phyloP scores from a whole-genome alignment of 2,888 invertebrate genomes.

The Perdita meconis region DNA sequence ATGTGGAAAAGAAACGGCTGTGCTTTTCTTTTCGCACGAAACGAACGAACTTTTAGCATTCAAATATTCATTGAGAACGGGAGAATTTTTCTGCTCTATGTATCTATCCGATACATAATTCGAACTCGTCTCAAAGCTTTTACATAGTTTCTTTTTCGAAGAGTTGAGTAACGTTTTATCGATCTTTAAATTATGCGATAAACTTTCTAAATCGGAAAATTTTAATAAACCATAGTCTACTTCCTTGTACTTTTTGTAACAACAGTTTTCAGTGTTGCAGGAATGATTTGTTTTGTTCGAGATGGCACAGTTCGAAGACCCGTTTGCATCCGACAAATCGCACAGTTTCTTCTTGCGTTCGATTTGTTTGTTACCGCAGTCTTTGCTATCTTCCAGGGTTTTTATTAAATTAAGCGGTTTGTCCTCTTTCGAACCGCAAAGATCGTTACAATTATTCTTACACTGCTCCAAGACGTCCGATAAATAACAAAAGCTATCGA shows the following conservation, averaged over 20 bases:
- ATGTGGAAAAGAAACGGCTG: conserved; percentile 32
- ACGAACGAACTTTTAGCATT: conserved; percentile 36
- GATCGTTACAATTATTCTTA: conserved; percentile 36
- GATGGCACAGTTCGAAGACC: conserved; percentile 37
- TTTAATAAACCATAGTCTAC: conserved; percentile 67
- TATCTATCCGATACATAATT: conserved; percentile 33
- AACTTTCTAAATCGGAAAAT: conserved; percentile 60
- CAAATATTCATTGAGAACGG: conserved; percentile 39
- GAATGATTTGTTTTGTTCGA: conserved; percentile 59
- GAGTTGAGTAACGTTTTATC: conserved; percentile 41
- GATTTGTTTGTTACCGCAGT: conserved; percentile 16
- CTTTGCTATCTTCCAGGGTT: conserved; percentile 30
- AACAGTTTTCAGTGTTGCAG: conserved; percentile 54
- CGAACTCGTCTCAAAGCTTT: conserved; percentile 36
- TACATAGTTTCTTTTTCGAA: conserved; percentile 35
- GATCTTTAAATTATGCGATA: conserved; percentile 48
- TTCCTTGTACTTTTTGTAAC: conserved; percentile 63
- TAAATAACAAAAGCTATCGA: conserved; percentile 26
- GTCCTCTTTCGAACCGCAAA: conserved; percentile 43
- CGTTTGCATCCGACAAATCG: conserved; percentile 34
- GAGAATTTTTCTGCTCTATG: conserved; percentile 39
- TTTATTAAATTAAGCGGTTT: conserved; percentile 60
- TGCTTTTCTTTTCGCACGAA: conserved; percentile 37
- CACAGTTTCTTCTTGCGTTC: conserved; percentile 29
- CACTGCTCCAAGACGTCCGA: conserved; percentile 43